Conservation (phyloP, 2,113 vertebrate genomes). For the Lipophrys pholis region DNA sequence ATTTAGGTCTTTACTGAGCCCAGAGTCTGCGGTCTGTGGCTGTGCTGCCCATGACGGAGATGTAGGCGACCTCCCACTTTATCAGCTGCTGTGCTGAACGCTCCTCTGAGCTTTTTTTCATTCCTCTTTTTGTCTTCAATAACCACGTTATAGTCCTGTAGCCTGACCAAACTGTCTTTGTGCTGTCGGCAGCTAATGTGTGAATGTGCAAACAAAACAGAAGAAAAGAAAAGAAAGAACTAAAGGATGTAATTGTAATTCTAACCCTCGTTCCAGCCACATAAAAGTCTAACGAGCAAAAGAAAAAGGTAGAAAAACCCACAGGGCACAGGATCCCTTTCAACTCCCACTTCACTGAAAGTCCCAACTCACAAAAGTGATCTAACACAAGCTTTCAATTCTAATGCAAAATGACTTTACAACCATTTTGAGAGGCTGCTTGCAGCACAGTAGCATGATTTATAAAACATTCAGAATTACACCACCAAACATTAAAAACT, state of each 20-base stretch:
- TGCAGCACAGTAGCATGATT: constrained; percentile 46
- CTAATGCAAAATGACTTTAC: constrained; percentile 52
- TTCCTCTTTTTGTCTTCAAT: constrained; percentile 32
- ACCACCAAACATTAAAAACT: constrained; percentile 47
- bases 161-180: constrained; percentile 19
- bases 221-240: background rate
- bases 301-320: constrained; percentile 56
- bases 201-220: background rate
- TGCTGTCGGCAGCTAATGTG: constrained; percentile 8
- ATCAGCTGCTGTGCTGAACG: constrained; percentile 31
- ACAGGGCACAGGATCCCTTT: constrained; percentile 47
- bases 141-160: constrained; percentile 34
- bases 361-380: constrained; percentile 29
- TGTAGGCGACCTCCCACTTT: constrained; percentile 41
- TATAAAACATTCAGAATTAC: constrained; percentile 22
- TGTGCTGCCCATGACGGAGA: constrained; percentile 40
- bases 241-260: background rate
- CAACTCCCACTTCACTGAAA: constrained; percentile 45
- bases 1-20: constrained; percentile 47
- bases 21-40: constrained; percentile 63
- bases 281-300: constrained; percentile 38
- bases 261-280: constrained; percentile 27
- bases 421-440: constrained; percentile 32
- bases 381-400: constrained; percentile 42
- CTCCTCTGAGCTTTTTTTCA: constrained; percentile 37